A percentile compares a stretch with the other conserved stretches of the same genome.
phyloP scores from a whole-genome alignment of 2,113 vertebrate species.

The Engystomops pustulosus region DNA sequence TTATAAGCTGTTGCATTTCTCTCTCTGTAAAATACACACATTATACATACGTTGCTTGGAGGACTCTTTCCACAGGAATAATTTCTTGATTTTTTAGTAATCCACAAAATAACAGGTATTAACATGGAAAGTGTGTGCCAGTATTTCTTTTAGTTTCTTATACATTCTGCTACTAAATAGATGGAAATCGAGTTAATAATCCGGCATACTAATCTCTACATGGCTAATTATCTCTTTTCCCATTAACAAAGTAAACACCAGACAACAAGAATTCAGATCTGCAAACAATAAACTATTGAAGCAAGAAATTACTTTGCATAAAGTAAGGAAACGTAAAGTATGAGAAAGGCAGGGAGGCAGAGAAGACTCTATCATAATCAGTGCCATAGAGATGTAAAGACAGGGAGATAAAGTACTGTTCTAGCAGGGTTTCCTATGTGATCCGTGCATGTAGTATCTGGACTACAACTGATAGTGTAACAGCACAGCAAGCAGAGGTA shows the following conservation, averaged over 20 bases:
- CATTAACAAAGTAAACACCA: slow-evolving; percentile 36
- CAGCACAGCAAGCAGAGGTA: too few species aligned
- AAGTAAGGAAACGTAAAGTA: not conserved
- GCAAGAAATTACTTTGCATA: not conserved
- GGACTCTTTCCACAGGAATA: too few species aligned
- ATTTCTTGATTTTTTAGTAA: too few species aligned
- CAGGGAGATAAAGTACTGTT: not conserved
- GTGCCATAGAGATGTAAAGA: not conserved
- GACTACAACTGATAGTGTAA: too few species aligned
- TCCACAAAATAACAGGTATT: too few species aligned
- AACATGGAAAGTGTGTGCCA: too few species aligned
- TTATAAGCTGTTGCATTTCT: too few species aligned
- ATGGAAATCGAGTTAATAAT: slow-evolving; percentile 30
- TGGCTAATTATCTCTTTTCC: slow-evolving; percentile 12
- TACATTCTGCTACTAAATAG: not conserved
- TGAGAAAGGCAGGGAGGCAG: not conserved
- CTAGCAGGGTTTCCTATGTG: too few species aligned
- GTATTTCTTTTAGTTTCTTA: too few species aligned
- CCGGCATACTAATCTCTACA: not conserved
- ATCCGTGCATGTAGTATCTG: too few species aligned
- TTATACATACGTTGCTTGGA: too few species aligned
- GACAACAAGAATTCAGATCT: not conserved
- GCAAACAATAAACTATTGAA: not conserved
- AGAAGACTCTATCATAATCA: not conserved
- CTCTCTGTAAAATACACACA: too few species aligned